A percentile compares a stretch with the other conserved stretches of the same genome.
These are phyloP conservation scores for Thera britannica DNA, from an alignment of 2,888 invertebrate species.

Conservation along the genomic window DNA sequence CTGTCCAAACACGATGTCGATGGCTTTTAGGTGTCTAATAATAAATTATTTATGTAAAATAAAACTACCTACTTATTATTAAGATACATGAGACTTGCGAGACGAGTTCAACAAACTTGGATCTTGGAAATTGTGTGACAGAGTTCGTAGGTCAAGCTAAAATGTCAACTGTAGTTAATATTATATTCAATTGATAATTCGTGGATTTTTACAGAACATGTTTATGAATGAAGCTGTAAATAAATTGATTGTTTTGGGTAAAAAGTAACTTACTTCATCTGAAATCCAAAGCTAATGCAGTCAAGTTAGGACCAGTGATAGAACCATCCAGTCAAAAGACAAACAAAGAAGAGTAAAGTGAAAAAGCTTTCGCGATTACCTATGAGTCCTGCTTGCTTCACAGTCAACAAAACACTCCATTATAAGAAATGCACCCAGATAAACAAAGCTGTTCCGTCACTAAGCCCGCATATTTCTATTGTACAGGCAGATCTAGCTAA, in stretches of 20 bases:
- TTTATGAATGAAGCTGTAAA: too few species aligned
- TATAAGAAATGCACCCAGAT: constrained; percentile 7
- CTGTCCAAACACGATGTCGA: constrained; percentile 60
- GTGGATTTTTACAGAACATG: neutral
- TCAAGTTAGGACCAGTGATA: too few species aligned
- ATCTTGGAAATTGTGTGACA: constrained; percentile 22
- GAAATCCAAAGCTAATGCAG: too few species aligned
- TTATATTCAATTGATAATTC: constrained; percentile 6
- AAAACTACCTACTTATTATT: constrained; percentile 33
- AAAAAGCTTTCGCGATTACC: neutral
- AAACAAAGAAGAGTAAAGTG: neutral
- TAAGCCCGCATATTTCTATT: constrained; percentile 26
- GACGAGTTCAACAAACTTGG: constrained; percentile 30
- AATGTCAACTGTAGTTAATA: neutral
- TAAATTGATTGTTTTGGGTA: too few species aligned
- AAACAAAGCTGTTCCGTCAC: constrained; percentile 25
- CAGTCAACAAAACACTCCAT: constrained; percentile 12
- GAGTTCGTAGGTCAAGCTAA: constrained; percentile 35
- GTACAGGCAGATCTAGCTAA: constrained; percentile 55
- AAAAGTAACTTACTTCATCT: too few species aligned
- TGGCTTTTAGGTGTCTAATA: constrained; percentile 55
- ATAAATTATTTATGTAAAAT: constrained; percentile 46
- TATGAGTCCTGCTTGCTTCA: neutral
- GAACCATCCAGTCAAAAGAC: neutral
- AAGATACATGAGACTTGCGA: constrained; percentile 20